phyloP scores from a whole-genome alignment of 2,113 vertebrate species.

The Siniperca chuatsi region DNA sequence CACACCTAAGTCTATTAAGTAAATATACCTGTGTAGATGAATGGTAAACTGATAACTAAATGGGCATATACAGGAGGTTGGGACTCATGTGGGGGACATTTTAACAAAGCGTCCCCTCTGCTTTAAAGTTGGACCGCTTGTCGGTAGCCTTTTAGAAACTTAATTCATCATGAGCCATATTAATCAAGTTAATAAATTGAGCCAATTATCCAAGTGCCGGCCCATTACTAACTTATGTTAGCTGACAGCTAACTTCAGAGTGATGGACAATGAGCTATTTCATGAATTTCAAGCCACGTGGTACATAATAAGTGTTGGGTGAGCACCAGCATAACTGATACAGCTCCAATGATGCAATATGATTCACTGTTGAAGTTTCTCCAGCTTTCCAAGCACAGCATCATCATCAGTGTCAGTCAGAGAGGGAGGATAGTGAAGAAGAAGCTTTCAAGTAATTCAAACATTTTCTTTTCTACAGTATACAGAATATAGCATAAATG shows the following conservation, averaged over 20 bases:
- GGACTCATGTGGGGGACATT: constrained; percentile 3
- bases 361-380: constrained; percentile 14
- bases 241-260: constrained; percentile 46
- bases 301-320: not conserved
- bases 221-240: constrained; percentile 43
- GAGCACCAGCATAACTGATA: not conserved
- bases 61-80: not conserved
- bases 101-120: constrained; percentile 16
- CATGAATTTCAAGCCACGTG: constrained; percentile 5
- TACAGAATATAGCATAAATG: not conserved
- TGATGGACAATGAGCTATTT: constrained; percentile 39
- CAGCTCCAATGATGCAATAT: not conserved
- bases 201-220: constrained; percentile 47
- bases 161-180: constrained; percentile 39
- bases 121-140: not conserved
- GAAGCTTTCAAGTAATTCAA: not conserved
- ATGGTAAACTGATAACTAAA: not conserved
- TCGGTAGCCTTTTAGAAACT: constrained; percentile 22
- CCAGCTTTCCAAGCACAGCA: not conserved
- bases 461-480: not conserved
- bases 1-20: not conserved
- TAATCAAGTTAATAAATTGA: constrained; percentile 55
- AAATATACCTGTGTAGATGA: not conserved
- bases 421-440: not conserved
- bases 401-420: not conserved